These are phyloP conservation scores for Bucorvus abyssinicus DNA, from an alignment of 2,797 vertebrate species.

Conservation along the genomic window DNA sequence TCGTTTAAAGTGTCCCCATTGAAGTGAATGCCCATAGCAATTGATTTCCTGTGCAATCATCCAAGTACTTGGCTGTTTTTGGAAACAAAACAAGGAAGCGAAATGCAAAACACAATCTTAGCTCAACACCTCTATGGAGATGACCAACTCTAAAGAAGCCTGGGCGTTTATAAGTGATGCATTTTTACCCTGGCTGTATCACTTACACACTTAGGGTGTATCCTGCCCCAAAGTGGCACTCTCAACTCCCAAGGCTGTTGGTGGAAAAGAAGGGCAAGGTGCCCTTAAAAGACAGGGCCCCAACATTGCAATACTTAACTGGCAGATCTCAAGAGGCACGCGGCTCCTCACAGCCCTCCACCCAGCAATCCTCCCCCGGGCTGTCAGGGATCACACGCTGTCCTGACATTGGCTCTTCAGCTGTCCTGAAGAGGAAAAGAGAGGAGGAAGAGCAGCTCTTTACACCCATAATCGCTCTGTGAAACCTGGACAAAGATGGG, in stretches of 20 bases:
- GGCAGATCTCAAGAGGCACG: not conserved
- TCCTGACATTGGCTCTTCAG: not conserved
- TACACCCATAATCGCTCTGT: not conserved
- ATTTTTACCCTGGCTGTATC: not conserved
- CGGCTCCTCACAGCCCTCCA: not conserved
- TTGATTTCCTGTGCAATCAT: constrained; percentile 3
- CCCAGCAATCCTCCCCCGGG: not conserved
- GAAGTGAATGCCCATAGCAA: constrained; percentile 15
- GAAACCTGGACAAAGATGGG: not conserved
- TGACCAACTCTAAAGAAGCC: not conserved
- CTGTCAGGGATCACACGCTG: not conserved
- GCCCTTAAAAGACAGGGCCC: not conserved
- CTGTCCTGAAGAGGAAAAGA: not conserved
- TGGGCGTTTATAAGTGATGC: not conserved
- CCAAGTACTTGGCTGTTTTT: not conserved
- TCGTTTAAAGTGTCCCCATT: not conserved
- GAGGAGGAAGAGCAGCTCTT: not conserved
- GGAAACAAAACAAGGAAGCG: constrained; percentile 47
- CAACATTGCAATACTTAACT: not conserved
- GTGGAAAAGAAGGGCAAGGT: not conserved
- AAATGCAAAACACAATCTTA: not conserved
- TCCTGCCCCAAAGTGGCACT: not conserved
- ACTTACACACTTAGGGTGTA: not conserved
- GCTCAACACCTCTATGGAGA: not conserved
- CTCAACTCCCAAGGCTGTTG: not conserved